Evolutionary conservation across 2,113 vertebrate species (phyloP).

Genomic region (Engystomops pustulosus): DNA sequence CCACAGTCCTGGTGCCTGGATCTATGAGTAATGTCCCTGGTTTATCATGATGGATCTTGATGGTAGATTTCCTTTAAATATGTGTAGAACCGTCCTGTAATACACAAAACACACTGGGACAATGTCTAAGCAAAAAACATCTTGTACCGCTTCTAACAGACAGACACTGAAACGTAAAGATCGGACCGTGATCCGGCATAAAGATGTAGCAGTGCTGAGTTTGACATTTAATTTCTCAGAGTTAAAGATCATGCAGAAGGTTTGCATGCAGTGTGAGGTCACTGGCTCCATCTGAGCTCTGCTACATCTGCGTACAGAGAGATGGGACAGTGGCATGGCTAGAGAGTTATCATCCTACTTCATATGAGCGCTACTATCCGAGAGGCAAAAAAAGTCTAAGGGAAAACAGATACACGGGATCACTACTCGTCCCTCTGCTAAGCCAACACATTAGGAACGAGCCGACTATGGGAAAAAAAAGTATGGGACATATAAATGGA

Average conservation of each 20-base stretch:
- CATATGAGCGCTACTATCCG: no score
- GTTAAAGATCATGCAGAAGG: neutral
- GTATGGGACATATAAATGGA: slow-evolving; percentile 30
- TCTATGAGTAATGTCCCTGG: no score
- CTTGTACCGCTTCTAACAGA: neutral
- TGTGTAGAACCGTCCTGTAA: no score
- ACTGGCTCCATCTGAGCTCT: neutral
- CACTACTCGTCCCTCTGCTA: neutral
- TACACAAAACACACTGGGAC: slow-evolving; percentile 34
- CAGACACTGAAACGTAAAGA: slow-evolving; percentile 12
- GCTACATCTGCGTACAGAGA: neutral
- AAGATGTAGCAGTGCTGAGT: neutral
- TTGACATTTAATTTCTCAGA: neutral
- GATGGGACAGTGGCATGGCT: neutral
- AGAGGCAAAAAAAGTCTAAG: neutral
- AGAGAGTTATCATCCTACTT: neutral
- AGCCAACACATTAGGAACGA: neutral
- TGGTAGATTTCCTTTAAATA: no score
- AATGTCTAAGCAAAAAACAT: slow-evolving; percentile 6
- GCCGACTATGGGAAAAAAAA: neutral
- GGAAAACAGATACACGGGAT: neutral
- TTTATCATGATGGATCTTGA: no score
- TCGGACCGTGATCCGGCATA: neutral
- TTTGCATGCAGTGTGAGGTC: neutral
- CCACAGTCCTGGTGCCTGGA: no score